Evolutionary conservation across 2,797 vertebrate species (phyloP).

Genomic region (Borostomias antarcticus): DNA sequence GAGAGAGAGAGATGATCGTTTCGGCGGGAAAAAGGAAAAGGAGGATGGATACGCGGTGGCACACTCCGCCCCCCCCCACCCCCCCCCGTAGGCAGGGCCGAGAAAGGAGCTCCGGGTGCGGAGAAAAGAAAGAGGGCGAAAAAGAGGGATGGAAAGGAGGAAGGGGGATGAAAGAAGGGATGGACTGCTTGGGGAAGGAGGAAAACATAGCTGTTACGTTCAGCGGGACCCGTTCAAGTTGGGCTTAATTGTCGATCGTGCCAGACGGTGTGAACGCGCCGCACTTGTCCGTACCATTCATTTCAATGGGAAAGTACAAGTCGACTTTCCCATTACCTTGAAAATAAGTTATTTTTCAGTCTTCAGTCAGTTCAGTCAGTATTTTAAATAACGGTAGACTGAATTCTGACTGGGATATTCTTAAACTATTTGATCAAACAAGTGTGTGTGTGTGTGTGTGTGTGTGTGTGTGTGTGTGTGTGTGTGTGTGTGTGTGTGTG

Average conservation of each 20-base stretch:
- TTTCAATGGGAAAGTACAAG: too few relatives aligned
- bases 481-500: not conserved
- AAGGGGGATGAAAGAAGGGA: not conserved
- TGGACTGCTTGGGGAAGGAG: too few relatives aligned
- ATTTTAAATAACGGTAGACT: too few relatives aligned
- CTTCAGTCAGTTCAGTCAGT: too few relatives aligned
- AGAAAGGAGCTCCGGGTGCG: not conserved
- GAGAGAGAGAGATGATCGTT: too few relatives aligned
- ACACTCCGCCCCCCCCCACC: not conserved
- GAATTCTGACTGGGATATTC: too few relatives aligned
- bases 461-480: not conserved
- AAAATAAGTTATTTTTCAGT: too few relatives aligned
- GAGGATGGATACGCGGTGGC: not conserved
- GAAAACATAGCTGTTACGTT: not conserved
- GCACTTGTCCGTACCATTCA: not conserved
- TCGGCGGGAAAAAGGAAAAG: not conserved
- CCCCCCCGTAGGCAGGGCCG: too few relatives aligned
- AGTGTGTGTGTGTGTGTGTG: not conserved
- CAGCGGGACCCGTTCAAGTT: too few relatives aligned
- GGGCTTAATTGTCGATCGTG: not conserved
- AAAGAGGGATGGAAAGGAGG: not conserved
- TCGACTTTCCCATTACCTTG: too few relatives aligned
- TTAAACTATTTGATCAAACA: too few relatives aligned
- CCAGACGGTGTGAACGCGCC: not conserved
- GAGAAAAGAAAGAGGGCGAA: not conserved